Conservation (phyloP, 2,797 vertebrate species). For the Microctenopoma lineatum region DNA sequence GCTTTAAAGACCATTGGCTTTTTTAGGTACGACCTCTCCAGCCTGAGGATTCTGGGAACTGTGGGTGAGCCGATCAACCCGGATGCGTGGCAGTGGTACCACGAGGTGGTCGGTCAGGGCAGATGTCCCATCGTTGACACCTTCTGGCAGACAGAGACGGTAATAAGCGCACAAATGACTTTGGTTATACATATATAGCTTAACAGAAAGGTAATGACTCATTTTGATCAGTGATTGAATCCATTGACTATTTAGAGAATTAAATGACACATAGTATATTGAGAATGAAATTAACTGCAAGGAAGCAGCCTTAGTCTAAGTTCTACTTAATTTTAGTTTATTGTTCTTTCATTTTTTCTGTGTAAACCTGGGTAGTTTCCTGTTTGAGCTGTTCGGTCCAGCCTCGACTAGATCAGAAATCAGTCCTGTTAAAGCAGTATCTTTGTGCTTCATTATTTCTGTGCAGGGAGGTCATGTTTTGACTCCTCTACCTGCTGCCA, state of each 20-base stretch:
- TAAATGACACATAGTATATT: too few relatives aligned
- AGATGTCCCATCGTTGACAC: conserved; percentile 85
- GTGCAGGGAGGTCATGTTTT: conserved; percentile 86
- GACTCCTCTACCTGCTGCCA: conserved; percentile 87
- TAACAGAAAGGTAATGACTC: too few relatives aligned
- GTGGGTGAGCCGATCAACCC: conserved; percentile 88
- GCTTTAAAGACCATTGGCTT: neutral
- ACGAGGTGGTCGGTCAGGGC: conserved; percentile 79
- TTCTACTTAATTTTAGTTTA: too few relatives aligned
- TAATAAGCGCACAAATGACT: conserved; percentile 32
- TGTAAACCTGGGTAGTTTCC: too few relatives aligned
- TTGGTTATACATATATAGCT: neutral
- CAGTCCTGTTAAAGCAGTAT: neutral
- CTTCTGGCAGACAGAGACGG: conserved; percentile 89
- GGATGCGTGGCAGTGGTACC: conserved; percentile 86
- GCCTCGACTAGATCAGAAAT: too few relatives aligned
- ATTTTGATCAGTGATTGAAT: too few relatives aligned
- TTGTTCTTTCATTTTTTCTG: too few relatives aligned
- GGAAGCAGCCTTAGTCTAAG: too few relatives aligned
- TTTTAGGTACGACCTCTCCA: conserved; percentile 81
- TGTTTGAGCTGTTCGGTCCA: too few relatives aligned
- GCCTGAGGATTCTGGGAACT: conserved; percentile 82
- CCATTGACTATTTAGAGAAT: too few relatives aligned
- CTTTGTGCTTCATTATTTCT: neutral
- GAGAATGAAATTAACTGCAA: too few relatives aligned